Evolutionary conservation across 2,797 vertebrate species (phyloP), one percentile per base, ranked within the genome.

Genomic region (Staurois parvus): DNA sequence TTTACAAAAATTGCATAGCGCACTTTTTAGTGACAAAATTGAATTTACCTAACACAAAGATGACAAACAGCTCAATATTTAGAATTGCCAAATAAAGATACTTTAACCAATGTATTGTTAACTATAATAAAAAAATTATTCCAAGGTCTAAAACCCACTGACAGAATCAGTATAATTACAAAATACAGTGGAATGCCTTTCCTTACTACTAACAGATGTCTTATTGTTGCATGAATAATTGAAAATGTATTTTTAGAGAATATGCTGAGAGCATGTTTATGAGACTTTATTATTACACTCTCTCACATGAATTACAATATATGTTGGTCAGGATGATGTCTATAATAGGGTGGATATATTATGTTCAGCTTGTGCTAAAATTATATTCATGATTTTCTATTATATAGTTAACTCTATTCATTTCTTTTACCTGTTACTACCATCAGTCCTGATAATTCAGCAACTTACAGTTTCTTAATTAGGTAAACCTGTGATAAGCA

Each of bases 181-280:
- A 67, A 76, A 83, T 40, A 21, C n/a, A 69, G 67, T 28, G 19
- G 19, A 72, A 81, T 56, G 64, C 59, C 56, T 13, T 29, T 67
- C 40, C 19, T 24, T 69, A 83, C 37, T 76, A 45, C 64, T 76
- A 83, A 83, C 75, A 76, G 29, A 76, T 68, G 45, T 76, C 64
- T 69, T 83, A 37, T 73, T 76, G 81, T 68, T 76, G 69, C 67
- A 48, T 52, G 21, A 76, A 69, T 76, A 56, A 42, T 76, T 69
- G 62, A 29, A 69, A 64, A 76, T 76, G 74, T 83, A 45, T 52
- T 83, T 76, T 75, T 66, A 67, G 28, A 69, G 42, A 70, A 69
- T 83, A 32, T 75, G 59, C 59, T 75, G 24, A 67, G 75, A 66
- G 72, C 81, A 48, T 74, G 59, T 68, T 75, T 75, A 83, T 64